Percentiles rank a stretch among this genome's conserved stretches.
Conservation (phyloP, 2,797 vertebrate genomes). For the Podarcis siculus region DNA sequence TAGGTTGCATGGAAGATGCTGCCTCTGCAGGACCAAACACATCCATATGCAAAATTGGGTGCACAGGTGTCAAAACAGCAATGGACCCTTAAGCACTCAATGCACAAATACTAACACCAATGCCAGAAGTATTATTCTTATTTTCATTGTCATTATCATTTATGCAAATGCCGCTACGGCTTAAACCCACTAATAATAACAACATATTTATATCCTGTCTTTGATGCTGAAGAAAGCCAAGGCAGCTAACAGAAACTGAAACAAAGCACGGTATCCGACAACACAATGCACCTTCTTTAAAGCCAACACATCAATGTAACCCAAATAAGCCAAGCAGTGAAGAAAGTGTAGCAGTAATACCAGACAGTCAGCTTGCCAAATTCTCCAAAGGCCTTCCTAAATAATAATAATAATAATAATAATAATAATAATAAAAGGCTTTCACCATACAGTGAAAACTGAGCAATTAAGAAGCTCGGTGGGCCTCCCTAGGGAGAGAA, state of each 20-base stretch:
- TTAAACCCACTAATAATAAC: neutral
- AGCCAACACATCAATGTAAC: too few relatives aligned
- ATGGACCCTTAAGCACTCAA: too few relatives aligned
- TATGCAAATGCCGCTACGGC: neutral
- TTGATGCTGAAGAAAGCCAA: neutral
- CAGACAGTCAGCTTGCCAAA: neutral
- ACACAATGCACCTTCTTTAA: neutral
- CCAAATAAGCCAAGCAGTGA: neutral
- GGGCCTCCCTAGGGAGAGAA: neutral
- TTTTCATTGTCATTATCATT: neutral
- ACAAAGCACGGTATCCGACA: neutral
- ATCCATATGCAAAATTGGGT: too few relatives aligned
- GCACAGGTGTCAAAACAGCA: too few relatives aligned
- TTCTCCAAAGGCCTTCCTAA: too few relatives aligned
- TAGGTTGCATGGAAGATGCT: neutral
- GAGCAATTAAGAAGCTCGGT: too few relatives aligned
- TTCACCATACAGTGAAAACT: neutral
- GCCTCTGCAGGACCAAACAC: too few relatives aligned
- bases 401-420: neutral
- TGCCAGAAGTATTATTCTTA: too few relatives aligned
- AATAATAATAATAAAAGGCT: too few relatives aligned
- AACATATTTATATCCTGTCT: neutral
- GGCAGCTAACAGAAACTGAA: neutral
- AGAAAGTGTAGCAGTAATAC: neutral
- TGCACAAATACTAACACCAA: too few relatives aligned